Percentiles rank a stretch among this genome's conserved stretches.
phyloP scores from a whole-genome alignment of 2,113 vertebrate species.

The Myiopsitta monachus region DNA sequence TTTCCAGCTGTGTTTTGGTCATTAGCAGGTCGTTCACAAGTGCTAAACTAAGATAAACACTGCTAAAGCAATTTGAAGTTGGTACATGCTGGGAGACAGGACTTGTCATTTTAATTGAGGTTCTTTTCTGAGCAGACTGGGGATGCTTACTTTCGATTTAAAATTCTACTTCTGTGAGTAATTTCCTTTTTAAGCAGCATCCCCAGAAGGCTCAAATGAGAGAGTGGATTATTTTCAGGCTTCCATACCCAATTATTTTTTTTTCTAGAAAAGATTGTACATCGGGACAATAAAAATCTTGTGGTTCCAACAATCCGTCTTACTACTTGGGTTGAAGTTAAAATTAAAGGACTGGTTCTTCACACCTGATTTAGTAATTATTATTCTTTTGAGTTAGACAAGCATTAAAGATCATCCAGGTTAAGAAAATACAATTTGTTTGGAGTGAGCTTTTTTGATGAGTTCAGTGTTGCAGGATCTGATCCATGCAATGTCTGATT shows the following conservation, averaged over 20 bases:
- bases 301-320: neutral
- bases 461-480: neutral
- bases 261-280: neutral
- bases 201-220: neutral
- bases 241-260: neutral
- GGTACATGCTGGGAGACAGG: neutral
- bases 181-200: neutral
- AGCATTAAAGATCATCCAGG: neutral
- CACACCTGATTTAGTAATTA: neutral
- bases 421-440: neutral
- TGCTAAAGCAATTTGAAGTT: neutral
- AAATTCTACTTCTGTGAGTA: neutral
- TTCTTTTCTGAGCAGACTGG: neutral
- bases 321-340: neutral
- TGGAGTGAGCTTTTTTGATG: neutral
- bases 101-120: neutral
- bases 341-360: neutral
- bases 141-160: neutral
- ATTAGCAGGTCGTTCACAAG: neutral
- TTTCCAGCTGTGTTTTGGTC: neutral
- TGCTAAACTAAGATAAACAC: neutral
- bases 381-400: neutral
- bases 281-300: neutral
- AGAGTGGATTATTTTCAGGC: neutral
- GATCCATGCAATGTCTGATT: neutral